Base-by-base conservation (phyloP, 2,888 invertebrate genomes). In the Tyria jacobaeae region DNA sequence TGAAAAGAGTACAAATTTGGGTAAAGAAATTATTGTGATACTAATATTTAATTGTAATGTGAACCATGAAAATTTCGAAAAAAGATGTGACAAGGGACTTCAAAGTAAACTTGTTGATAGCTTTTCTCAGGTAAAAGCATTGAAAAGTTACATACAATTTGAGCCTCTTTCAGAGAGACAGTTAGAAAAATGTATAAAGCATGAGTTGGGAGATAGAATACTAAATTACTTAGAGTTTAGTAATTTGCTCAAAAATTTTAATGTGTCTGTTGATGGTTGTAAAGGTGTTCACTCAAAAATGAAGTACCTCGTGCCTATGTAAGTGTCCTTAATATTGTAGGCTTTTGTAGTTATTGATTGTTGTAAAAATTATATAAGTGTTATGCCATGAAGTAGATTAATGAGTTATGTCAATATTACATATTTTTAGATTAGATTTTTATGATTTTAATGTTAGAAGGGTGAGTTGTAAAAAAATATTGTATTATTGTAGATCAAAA, bases 281-380 rank as follows among this genome's bases (percentile, higher is more conserved):
- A 94, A 94, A 88, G 88, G 92, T 70, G 93, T 94, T 35, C 80
- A 91, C 67, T 85, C 83, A 59, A 94, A 91, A 83, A 87, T 93
- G 60, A 91, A 89, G 66, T 83, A 88, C 69, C 73, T 91, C 71
- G 87, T 81, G 75, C 69, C 78, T 60, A 58, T 70, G 39, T 84
- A 59, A 83, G 80, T 71, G 60, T 63, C 70, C 21, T 56, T 44
- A 47, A 10, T 56, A 34, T 24, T 60, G 57, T 50, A 56, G 57
- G 60, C 34, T 70, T 59, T 48, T 52, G 53, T 63, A 64, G 48
- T 61, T 50, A 49, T 61, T 53, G 54, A 41, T n/a, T 50, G 17
- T 24, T 49, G 47, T 50, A 48, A 35, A 39, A 54, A 12, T 44
- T 2, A 24, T 39, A 1, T 25, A 39, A 54, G 48, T 44, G 24